phyloP scores from a whole-genome alignment of 2,113 vertebrate genomes.

The Mixornis gularis region DNA sequence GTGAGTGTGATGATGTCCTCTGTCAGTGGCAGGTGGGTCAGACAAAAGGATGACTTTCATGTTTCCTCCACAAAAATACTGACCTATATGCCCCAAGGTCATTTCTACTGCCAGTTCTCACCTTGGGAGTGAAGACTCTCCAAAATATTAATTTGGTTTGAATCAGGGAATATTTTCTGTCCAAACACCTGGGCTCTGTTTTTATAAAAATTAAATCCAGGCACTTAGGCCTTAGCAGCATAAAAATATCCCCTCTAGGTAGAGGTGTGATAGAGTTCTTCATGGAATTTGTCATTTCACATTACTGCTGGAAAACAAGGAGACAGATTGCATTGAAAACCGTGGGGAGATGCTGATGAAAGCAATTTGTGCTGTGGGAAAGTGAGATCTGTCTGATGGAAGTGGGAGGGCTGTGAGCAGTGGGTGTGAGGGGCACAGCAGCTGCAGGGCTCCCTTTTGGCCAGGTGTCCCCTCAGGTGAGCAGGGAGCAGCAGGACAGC shows the following conservation, averaged over 20 bases:
- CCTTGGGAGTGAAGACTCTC: not conserved
- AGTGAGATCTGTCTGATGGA: not conserved
- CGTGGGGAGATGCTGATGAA: not conserved
- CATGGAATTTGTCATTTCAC: not conserved
- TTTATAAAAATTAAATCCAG: not conserved
- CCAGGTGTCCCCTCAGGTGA: rapidly evolving
- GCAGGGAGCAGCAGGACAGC: not conserved
- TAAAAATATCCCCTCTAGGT: not conserved
- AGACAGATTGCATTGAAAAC: not conserved
- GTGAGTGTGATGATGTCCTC: not conserved
- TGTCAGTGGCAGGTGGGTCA: not conserved
- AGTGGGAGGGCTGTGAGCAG: not conserved
- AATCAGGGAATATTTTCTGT: not conserved
- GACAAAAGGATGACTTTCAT: not conserved
- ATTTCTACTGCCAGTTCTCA: not conserved
- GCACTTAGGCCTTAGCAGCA: not conserved
- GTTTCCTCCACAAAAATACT: not conserved
- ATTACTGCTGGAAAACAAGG: not conserved
- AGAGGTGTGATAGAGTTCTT: not conserved
- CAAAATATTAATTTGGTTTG: not conserved
- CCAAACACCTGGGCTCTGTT: not conserved
- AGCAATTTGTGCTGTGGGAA: not conserved
- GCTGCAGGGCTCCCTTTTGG: not conserved
- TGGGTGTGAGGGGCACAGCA: rapidly evolving
- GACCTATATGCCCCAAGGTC: not conserved